Base-by-base conservation (phyloP, 2,113 vertebrate genomes). In the Nyctibius bracteatus region DNA sequence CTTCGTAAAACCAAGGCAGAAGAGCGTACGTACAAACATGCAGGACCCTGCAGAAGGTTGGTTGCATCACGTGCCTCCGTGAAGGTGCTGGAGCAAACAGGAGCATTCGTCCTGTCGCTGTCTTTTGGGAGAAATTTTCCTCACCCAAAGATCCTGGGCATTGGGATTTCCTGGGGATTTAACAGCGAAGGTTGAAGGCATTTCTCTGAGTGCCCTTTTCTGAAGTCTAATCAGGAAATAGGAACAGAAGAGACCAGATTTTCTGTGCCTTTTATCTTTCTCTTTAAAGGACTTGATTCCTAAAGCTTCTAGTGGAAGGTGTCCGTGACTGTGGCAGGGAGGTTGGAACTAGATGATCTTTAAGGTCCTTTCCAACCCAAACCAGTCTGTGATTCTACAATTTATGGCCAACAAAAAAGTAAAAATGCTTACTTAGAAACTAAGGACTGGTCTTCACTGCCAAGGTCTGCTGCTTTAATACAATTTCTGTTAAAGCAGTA, bases 191-290 rank as follows among this genome's bases (percentile, higher is more conserved):
- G 63, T 5, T 91, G 81, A 94, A 90, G 86, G 25, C n/a, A 43
- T 90, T 93, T 92, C 37, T 62, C 47, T 65, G 86, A 18, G 39
- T 55, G 63, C 49, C 3, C 1, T 78, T 74, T 81, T 86, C 77
- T 83, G 73, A 84, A 43, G 77, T 57, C 80, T 52, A 27, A 68
- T 91, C 81, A 57, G 65, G 77, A 86, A 95, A 67, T 1, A 51
- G 83, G 35, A 94, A 86, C 8, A 9, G 9, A 70, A 83, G 67
- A 84, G 81, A 91, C 17, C 59, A 92, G 68, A 81, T 88, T 88
- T 88, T 59, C 80, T 59, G 22, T 71, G 65, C 62, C 82, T 91
- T 92, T 92, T 59, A 72, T 92, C 81, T 85, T 89, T 61, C 58
- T 54, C 54, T 92, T 86, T 83, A 86, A 83, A 94, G 80, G 71